Evolutionary conservation across 2,113 vertebrate genomes (phyloP).

Genomic region (Galemys pyrenaicus): DNA sequence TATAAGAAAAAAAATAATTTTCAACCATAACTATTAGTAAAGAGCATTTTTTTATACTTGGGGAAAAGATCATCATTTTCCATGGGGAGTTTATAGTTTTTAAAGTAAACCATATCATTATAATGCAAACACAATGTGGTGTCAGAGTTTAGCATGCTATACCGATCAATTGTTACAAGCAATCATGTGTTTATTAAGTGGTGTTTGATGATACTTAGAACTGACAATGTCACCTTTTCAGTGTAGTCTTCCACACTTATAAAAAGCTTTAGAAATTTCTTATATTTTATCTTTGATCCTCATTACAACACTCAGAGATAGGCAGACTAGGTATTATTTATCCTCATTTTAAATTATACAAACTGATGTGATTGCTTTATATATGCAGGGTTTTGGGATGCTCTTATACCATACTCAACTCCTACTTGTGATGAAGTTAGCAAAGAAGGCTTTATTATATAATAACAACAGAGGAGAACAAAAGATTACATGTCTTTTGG

Average conservation of each 20-base stretch:
- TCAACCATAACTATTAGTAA: neutral
- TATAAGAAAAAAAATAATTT: neutral
- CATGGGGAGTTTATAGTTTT: neutral
- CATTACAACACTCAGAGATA: neutral
- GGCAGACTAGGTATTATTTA: neutral
- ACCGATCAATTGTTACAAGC: neutral
- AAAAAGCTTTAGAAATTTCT: neutral
- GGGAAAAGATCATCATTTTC: neutral
- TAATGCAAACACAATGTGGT: neutral
- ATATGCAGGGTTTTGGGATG: neutral
- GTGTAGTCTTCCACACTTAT: neutral
- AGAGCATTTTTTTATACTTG: neutral
- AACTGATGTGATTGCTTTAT: neutral
- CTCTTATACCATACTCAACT: neutral
- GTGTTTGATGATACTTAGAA: constrained; percentile 9
- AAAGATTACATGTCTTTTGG: neutral
- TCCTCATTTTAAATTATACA: neutral
- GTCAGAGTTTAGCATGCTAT: neutral
- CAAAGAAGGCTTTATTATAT: neutral
- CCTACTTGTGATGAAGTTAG: neutral
- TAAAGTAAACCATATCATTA: neutral
- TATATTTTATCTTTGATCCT: neutral
- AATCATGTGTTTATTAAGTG: neutral
- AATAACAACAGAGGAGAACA: neutral
- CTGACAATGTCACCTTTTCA: neutral